Base-by-base conservation (phyloP, 1,140 invertebrate genomes). In the Oryctes rhinoceros region DNA sequence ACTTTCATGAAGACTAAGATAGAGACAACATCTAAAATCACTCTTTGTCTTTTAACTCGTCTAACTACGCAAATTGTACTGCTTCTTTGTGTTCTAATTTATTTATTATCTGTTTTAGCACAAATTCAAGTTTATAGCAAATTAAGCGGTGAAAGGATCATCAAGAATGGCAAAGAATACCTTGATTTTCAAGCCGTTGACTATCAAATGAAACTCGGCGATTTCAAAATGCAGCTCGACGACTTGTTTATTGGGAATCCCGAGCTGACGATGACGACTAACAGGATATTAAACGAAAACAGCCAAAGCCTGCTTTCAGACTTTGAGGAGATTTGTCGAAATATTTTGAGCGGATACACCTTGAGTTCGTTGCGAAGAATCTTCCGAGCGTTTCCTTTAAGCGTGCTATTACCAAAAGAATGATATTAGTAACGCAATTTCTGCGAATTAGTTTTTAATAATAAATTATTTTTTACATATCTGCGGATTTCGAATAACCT, bases 41-140 rank as follows among this genome's bases (percentile, higher is more conserved):
- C 0, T 30, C 2, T 30, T 30, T 30, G 24, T 30, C 24, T 30
- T 30, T 30, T 30, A 30, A 30, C 24, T 30, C 24, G 24, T 30
- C 24, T 30, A 30, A 30, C 24, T 30, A 30, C 24, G 24, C 39
- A 7, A 44, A 44, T 44, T 44, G 9, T 44, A 44, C 9, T 44
- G 5, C 9, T 7, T 44, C 5, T 44, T 44, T 7, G 5, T 30
- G 0, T n/a, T 20, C 13, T 74, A 74, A 74, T 74, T 20, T 74
- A 20, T 74, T 24, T 76, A 76, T 47, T 76, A n/a, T n/a, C 24
- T 30, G 24, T 76, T 76, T 44, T 47, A 76, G 75, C 37, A n/a
- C 75, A 48, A 44, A 76, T 76, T 48, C n/a, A 76, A 30, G 11
- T 39, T 11, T 47, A 47, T 15, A 15, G 10, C 37, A 76, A 76